phyloP scores from a whole-genome alignment of 1,140 invertebrate genomes.

The Drosophila persimilis region DNA sequence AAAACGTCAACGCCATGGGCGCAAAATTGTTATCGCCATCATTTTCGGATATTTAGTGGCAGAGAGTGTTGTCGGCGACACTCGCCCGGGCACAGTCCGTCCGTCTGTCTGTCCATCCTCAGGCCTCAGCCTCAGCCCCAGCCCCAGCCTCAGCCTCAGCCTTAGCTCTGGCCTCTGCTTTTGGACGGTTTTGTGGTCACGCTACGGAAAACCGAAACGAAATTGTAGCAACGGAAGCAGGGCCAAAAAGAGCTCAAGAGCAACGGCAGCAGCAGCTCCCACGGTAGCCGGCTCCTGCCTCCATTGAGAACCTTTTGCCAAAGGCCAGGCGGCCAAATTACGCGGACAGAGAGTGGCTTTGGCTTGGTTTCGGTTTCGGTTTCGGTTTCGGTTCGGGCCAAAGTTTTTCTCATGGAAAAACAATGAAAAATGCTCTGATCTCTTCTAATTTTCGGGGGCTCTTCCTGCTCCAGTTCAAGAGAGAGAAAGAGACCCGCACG shows the following conservation, averaged over 20 bases:
- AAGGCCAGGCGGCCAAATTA: constrained; percentile 70
- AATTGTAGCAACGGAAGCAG: constrained; percentile 77
- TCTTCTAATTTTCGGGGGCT: constrained; percentile 37
- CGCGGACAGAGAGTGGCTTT: constrained; percentile 22
- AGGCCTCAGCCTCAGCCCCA: background rate
- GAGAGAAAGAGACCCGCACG: constrained; percentile 59
- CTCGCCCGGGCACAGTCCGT: constrained; percentile 1
- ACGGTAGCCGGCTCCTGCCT: constrained; percentile 68
- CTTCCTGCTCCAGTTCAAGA: constrained; percentile 72
- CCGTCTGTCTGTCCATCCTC: too few relatives aligned
- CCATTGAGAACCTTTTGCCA: constrained; percentile 60
- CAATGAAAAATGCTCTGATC: constrained; percentile 62
- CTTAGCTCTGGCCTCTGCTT: constrained; percentile 13
- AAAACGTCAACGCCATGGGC: constrained; percentile 78
- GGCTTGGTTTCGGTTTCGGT: background rate
- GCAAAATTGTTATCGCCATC: constrained; percentile 79
- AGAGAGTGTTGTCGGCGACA: constrained; percentile 49
- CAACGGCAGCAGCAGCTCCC: constrained; percentile 59
- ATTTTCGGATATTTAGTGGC: constrained; percentile 62
- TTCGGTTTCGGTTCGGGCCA: too few relatives aligned
- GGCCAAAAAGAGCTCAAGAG: constrained; percentile 11
- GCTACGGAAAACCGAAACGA: constrained; percentile 62
- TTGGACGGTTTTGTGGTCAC: constrained; percentile 66
- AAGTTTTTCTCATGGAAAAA: constrained; percentile 68
- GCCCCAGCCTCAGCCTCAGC: background rate